Conservation (phyloP, 2,113 vertebrate species). For the Athene noctua region DNA sequence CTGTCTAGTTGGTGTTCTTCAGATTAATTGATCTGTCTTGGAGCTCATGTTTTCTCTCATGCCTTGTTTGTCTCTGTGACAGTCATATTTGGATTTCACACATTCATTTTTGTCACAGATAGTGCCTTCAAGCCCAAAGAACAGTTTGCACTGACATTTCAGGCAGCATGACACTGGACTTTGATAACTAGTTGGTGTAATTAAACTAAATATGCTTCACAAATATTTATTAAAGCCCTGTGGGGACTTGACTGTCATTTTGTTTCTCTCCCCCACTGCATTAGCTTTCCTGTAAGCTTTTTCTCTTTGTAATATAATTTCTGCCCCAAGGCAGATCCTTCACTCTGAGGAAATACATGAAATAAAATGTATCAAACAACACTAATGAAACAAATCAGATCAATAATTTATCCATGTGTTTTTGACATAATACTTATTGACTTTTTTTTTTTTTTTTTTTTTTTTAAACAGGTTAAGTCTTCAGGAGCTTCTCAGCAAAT, state of each 20-base stretch:
- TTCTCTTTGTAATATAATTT: background rate
- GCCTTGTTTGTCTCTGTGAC: slow-evolving; percentile 18
- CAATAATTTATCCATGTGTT: background rate
- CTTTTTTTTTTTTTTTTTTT: background rate
- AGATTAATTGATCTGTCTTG: slow-evolving; percentile 34
- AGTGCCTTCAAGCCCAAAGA: background rate
- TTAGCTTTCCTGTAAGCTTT: background rate
- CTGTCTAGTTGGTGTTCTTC: slow-evolving; percentile 27
- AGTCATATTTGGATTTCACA: slow-evolving; percentile 13
- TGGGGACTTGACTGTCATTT: background rate
- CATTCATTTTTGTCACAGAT: background rate
- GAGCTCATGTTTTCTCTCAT: slow-evolving; percentile 39
- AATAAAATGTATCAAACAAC: background rate
- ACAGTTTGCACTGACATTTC: slow-evolving; percentile 25
- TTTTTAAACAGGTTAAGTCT: background rate
- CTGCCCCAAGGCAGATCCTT: background rate
- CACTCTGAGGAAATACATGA: background rate
- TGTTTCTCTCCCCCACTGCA: background rate
- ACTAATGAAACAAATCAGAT: background rate
- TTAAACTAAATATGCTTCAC: background rate
- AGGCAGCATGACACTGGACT: background rate
- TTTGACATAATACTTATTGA: background rate
- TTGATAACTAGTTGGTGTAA: background rate
- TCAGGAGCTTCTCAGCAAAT: background rate
- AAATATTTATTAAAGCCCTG: background rate